Percentiles rank a stretch among this genome's conserved stretches.
phyloP scores from a whole-genome alignment of 2,113 vertebrate genomes.

The Pyxicephalus adspersus region DNA sequence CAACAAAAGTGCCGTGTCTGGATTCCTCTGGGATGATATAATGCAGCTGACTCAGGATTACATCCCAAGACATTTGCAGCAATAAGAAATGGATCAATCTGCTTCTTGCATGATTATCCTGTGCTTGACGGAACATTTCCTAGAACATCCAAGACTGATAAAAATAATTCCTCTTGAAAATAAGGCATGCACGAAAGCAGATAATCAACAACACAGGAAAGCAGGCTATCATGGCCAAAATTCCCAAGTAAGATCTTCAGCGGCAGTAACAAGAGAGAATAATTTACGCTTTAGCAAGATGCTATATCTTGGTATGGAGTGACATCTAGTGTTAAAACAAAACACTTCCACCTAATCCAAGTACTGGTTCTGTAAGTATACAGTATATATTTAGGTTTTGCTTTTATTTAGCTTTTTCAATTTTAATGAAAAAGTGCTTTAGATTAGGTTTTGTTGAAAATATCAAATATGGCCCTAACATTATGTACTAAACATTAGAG shows the following conservation, averaged over 20 bases:
- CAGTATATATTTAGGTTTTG: too few relatives aligned
- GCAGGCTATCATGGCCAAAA: conserved; percentile 58
- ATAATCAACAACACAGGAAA: neutral
- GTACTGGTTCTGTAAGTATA: too few relatives aligned
- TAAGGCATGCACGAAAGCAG: neutral
- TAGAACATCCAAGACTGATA: neutral
- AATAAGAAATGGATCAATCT: conserved; percentile 4
- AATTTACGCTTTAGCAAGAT: neutral
- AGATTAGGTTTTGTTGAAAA: too few relatives aligned
- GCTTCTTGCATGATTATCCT: neutral
- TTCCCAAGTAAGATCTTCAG: conserved; percentile 71
- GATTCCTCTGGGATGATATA: conserved; percentile 74
- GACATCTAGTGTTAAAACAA: conserved; percentile 21
- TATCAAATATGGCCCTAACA: too few relatives aligned
- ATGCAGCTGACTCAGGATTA: conserved; percentile 62
- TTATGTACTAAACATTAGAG: too few relatives aligned
- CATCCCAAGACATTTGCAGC: conserved; percentile 41
- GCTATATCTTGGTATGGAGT: conserved; percentile 35
- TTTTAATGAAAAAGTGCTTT: too few relatives aligned
- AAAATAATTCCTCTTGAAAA: neutral
- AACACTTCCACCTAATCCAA: neutral
- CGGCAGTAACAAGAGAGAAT: conserved; percentile 60
- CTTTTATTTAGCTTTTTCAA: too few relatives aligned
- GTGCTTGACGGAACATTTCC: conserved; percentile 33
- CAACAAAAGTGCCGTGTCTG: conserved; percentile 65